phyloP scores from a whole-genome alignment of 1,140 invertebrate genomes.

The Drosophila nannoptera region DNA sequence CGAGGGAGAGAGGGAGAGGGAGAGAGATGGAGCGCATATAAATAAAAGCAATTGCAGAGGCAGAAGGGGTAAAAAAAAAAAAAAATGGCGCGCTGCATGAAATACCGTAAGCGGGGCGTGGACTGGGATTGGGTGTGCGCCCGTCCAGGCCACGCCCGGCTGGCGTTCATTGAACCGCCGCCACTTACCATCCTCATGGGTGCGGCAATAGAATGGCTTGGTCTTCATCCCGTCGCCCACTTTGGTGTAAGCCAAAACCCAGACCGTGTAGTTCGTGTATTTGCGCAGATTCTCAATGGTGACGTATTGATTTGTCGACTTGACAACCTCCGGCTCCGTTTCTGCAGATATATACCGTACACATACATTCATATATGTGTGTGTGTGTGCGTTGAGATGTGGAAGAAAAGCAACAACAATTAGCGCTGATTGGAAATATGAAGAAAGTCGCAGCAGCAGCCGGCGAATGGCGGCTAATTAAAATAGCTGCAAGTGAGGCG shows the following conservation, averaged over 20 bases:
- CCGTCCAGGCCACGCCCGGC: slow-evolving; percentile 53
- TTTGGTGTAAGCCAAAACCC: slow-evolving; percentile 91
- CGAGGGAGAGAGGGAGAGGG: slow-evolving; percentile 27
- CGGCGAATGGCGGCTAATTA: slow-evolving; percentile 55
- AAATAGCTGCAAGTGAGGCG: slow-evolving; percentile 3
- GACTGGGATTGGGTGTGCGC: slow-evolving; percentile 14
- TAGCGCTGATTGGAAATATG: slow-evolving; percentile 67
- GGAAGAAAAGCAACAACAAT: slow-evolving; percentile 52
- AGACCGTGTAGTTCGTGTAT: slow-evolving; percentile 96
- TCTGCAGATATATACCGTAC: slow-evolving; percentile 38
- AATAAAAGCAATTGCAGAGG: slow-evolving; percentile 55
- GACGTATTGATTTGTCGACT: slow-evolving; percentile 79
- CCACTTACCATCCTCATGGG: slow-evolving; percentile 91
- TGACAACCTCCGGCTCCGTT: slow-evolving; percentile 78
- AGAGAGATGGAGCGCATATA: slow-evolving; percentile 14
- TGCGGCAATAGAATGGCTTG: slow-evolving; percentile 90
- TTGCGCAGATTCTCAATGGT: slow-evolving; percentile 81
- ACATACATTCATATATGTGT: too few species aligned
- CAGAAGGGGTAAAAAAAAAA: slow-evolving; percentile 29
- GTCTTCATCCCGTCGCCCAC: slow-evolving; percentile 93
- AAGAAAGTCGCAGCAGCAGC: slow-evolving; percentile 27
- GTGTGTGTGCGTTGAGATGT: too few species aligned
- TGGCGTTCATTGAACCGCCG: slow-evolving; percentile 72
- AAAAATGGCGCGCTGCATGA: slow-evolving; percentile 48
- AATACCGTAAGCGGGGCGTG: slow-evolving; percentile 53